A percentile compares a stretch with the other conserved stretches of the same genome.
Evolutionary conservation across 1,140 invertebrate genomes (phyloP).

Genomic region (Danaus melanippus): DNA sequence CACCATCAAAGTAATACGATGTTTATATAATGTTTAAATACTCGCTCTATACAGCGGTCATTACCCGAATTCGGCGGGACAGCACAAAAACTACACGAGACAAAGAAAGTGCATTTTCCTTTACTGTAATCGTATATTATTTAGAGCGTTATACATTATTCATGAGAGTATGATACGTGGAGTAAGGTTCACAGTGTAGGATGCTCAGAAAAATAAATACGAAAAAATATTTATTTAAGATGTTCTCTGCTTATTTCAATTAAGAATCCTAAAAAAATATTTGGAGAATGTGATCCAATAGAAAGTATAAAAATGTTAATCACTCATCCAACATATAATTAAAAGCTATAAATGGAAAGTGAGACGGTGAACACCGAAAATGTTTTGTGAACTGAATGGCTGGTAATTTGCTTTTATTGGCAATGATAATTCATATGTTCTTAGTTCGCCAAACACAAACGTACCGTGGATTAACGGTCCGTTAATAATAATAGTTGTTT

Average conservation of each 20-base stretch:
- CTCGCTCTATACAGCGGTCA: slow-evolving; percentile 26
- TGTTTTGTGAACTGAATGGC: too few species aligned
- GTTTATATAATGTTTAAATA: slow-evolving; percentile 3
- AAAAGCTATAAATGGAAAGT: too few species aligned
- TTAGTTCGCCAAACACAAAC: slow-evolving; percentile 7
- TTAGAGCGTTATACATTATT: slow-evolving; percentile 65
- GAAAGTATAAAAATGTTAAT: too few species aligned
- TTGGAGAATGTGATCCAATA: too few species aligned
- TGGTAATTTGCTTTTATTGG: too few species aligned
- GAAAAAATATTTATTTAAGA: neutral
- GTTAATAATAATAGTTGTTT: slow-evolving; percentile 24
- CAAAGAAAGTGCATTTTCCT: slow-evolving; percentile 69
- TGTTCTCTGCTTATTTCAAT: neutral
- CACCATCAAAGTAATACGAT: slow-evolving; percentile 8
- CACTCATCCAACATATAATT: too few species aligned
- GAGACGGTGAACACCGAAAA: too few species aligned
- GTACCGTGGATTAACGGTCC: slow-evolving; percentile 26
- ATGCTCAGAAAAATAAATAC: slow-evolving; percentile 28
- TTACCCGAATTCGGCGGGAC: slow-evolving; percentile 42
- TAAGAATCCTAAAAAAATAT: too few species aligned
- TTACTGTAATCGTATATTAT: slow-evolving; percentile 63
- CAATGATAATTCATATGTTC: too few species aligned
- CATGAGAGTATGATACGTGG: slow-evolving; percentile 63
- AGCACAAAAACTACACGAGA: slow-evolving; percentile 41
- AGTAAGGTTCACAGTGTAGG: slow-evolving; percentile 51